phyloP scores from a whole-genome alignment of 2,888 invertebrate species.

The Eretmocerus hayati region DNA sequence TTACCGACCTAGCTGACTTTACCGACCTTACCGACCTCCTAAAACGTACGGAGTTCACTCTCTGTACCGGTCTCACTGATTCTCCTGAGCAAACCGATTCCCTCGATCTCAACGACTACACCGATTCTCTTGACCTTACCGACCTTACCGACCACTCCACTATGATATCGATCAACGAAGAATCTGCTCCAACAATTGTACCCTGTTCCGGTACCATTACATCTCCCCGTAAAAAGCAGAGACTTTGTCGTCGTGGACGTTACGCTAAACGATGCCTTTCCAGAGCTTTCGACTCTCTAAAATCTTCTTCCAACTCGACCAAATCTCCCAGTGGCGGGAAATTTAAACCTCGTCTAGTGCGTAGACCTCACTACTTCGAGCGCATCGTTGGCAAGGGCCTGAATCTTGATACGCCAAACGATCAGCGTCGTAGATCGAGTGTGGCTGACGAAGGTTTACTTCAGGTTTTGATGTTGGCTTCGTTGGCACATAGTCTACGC shows the following conservation, averaged over 20 bases:
- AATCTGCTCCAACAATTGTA: too few species aligned
- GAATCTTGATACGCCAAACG: slow-evolving; percentile 5
- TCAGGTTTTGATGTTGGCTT: slow-evolving; percentile 11
- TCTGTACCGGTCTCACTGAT: not conserved
- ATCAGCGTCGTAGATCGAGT: not conserved
- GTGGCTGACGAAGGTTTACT: slow-evolving; percentile 15
- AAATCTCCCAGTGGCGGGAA: not conserved
- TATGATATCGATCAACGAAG: too few species aligned
- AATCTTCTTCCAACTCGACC: not conserved
- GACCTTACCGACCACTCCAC: too few species aligned
- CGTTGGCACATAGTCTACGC: slow-evolving; percentile 11
- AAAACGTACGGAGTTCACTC: not conserved
- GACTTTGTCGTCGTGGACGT: slow-evolving; percentile 11
- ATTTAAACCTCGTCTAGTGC: slow-evolving; percentile 5
- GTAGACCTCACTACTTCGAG: slow-evolving; percentile 26
- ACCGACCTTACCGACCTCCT: not conserved
- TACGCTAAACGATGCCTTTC: slow-evolving; percentile 15
- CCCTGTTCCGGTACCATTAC: too few species aligned
- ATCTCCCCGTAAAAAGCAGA: not conserved
- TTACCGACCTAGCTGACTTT: not conserved
- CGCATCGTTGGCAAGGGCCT: slow-evolving; percentile 23
- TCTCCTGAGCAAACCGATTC: too few species aligned
- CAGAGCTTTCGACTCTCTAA: slow-evolving; percentile 10
- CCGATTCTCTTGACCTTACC: too few species aligned
- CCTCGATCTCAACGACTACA: too few species aligned